Conservation (phyloP, 2,888 invertebrate genomes). For the Imbricaverruca yamaguchii region DNA sequence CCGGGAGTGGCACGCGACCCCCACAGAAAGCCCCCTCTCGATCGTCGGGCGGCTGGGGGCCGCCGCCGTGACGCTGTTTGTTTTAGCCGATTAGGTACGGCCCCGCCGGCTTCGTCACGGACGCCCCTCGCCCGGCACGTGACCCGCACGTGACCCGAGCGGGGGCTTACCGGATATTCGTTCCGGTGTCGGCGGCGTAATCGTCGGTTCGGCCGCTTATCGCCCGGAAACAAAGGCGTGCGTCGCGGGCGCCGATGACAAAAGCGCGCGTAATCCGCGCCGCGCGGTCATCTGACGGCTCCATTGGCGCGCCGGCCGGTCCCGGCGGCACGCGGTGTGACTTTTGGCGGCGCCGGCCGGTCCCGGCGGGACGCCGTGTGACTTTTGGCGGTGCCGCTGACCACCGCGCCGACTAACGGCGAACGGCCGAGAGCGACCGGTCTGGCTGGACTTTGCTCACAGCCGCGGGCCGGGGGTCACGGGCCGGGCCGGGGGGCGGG, state of each 20-base stretch:
- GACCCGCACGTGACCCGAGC: neutral
- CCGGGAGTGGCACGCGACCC: neutral
- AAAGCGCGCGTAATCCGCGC: slow-evolving; percentile 15
- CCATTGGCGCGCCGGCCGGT: neutral
- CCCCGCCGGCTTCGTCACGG: neutral
- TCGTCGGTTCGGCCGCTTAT: slow-evolving; percentile 6
- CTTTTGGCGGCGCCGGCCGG: too few relatives aligned
- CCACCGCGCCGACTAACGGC: too few relatives aligned
- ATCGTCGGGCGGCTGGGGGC: neutral
- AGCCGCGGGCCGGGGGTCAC: too few relatives aligned
- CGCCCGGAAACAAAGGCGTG: slow-evolving; percentile 20
- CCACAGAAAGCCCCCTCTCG: neutral
- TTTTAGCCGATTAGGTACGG: neutral
- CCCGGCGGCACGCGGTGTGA: too few relatives aligned
- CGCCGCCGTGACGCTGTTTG: neutral
- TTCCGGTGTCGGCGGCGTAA: neutral
- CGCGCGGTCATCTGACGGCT: neutral
- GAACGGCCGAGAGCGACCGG: too few relatives aligned
- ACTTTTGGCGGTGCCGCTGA: too few relatives aligned
- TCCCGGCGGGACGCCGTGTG: too few relatives aligned
- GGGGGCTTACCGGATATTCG: slow-evolving; percentile 22
- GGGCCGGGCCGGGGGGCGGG: too few relatives aligned
- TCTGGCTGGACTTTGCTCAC: too few relatives aligned
- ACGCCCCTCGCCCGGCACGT: neutral
- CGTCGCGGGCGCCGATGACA: neutral